These are phyloP conservation scores for Toxonevra muliebris DNA, from an alignment of 2,888 invertebrate species.

Conservation along the genomic window DNA sequence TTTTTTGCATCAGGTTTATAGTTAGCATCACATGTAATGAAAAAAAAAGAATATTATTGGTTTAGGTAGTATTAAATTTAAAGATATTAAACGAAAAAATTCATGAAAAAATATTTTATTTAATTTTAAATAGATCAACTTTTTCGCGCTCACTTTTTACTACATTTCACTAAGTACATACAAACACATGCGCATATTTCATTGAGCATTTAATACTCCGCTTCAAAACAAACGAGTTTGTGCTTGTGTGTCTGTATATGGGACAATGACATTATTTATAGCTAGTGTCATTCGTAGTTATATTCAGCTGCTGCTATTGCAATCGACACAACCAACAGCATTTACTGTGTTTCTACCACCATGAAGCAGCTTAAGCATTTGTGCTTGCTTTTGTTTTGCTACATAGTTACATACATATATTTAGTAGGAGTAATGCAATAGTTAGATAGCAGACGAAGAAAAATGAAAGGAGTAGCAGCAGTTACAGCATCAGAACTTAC, in stretches of 20 bases:
- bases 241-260: slow-evolving; percentile 8
- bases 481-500: slow-evolving; percentile 50
- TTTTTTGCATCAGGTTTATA: no score
- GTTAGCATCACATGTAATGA: slow-evolving; percentile 31
- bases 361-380: neutral
- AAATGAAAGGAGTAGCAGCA: neutral
- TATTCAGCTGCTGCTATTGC: slow-evolving; percentile 8
- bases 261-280: slow-evolving; percentile 33
- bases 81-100: no score
- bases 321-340: neutral
- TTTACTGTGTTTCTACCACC: neutral
- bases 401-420: no score
- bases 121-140: neutral
- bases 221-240: neutral
- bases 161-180: neutral
- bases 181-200: no score
- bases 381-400: no score
- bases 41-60: neutral
- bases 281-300: slow-evolving; percentile 19
- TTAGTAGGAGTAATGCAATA: neutral
- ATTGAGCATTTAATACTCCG: no score
- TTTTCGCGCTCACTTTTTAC: neutral
- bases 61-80: no score
- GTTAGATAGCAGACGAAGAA: neutral
- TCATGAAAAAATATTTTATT: neutral